Base-by-base conservation (phyloP, 2,797 vertebrate genomes). In the Clangula hyemalis region DNA sequence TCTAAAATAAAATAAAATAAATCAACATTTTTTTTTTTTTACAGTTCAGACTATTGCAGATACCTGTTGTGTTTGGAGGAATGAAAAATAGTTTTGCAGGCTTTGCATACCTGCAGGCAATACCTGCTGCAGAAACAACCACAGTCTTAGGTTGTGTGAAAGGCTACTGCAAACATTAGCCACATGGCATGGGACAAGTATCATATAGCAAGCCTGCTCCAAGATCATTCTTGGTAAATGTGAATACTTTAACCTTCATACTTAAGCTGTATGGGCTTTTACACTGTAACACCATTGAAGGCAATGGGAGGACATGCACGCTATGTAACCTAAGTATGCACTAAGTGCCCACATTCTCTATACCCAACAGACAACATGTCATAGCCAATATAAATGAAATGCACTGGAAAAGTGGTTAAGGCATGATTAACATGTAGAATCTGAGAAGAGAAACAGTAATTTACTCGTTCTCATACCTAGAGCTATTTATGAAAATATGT, bases 291-390 rank as follows among this genome's bases (percentile, higher is more conserved):
- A 13, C 2, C 39, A 32, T 43, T 65, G 28, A 56, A 69, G 45
- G 38, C 7, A 68, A 21, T 43, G 17, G 64, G 47, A 92, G 27
- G n/a, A 53, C 27, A 5, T 6, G 6, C 11, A 3, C 38, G 32
- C 38, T 78, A 10, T 65, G 32, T 6, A 49, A 41, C 30, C 10
- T n/a, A 51, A 51, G 49, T 51, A 51, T 74, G 21, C 20, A 66
- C 7, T 34, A 53, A 81, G 30, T 78, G 43, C 2, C 8, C 30
- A 10, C 6, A 1, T 64, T 73, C 45, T 74, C 30, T 25, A 20
- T 13, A 57, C 10, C 38, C 56, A 71, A 3, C 4, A 38, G 45
- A 20, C 0, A 0, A 22, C 4, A 5, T 74, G 61, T 85, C 34
- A n/a, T n/a, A 62, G 11, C 13, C 32, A 18, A 41, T 49, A 34